Evolutionary conservation across 92 coral and sea anemone genomes (phyloP).

Genomic region (Virgularia gustaviana): DNA sequence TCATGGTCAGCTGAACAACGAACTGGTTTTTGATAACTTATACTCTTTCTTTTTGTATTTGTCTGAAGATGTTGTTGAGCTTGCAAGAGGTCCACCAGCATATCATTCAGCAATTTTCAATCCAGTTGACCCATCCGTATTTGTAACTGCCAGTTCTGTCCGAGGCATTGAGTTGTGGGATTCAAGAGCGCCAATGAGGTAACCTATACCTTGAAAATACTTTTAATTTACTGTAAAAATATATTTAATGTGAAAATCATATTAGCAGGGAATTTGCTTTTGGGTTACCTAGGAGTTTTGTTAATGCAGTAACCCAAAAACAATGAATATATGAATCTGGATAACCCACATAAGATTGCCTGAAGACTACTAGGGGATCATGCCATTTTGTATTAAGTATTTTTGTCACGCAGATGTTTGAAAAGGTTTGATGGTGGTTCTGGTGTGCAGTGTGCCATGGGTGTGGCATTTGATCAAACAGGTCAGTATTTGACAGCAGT

Average conservation of each 20-base stretch:
- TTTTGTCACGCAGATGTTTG: no score
- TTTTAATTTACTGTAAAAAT: neutral
- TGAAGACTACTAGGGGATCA: no score
- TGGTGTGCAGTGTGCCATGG: slow-evolving; percentile 81
- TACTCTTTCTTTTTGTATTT: no score
- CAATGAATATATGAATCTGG: neutral
- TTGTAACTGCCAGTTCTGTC: slow-evolving; percentile 86
- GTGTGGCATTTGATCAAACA: slow-evolving; percentile 79
- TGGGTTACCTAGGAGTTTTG: no score
- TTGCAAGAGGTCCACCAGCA: slow-evolving; percentile 64
- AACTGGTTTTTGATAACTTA: no score
- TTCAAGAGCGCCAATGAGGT: slow-evolving; percentile 70
- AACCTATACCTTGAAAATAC: neutral
- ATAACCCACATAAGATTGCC: neutral
- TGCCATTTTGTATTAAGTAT: no score
- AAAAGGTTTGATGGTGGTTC: slow-evolving; percentile 59
- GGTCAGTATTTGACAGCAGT: slow-evolving; percentile 81
- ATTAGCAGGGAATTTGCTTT: neutral
- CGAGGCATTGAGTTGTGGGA: slow-evolving; percentile 93
- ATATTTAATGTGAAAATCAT: neutral
- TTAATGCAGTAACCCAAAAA: no score
- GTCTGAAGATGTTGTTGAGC: neutral
- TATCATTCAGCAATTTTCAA: slow-evolving; percentile 93
- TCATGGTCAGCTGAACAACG: no score
- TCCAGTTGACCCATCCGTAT: slow-evolving; percentile 71